Evolutionary conservation across 2,888 invertebrate species (phyloP), one percentile per base, ranked within the genome.

Genomic region (Myopa tessellatipennis): DNA sequence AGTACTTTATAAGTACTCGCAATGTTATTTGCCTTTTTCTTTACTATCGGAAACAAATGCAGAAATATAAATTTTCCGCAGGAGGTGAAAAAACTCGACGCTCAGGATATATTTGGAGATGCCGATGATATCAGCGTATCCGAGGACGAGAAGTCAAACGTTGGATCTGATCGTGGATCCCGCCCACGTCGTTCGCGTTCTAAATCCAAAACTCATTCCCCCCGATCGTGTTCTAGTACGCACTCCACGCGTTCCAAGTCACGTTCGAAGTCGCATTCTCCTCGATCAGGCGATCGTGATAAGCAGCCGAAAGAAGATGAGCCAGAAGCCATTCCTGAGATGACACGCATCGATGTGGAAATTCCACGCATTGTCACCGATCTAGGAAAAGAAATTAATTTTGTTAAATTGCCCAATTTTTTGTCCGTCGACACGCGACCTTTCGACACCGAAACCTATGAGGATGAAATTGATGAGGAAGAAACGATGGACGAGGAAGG

Each of bases 381-480:
- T 89, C 91, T 98, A 1, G 98, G 98, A 74, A 94, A 93, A 81
- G 97, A 97, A 85, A 92, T 98, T 84, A 96, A 98, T 88, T 98
- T 98, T 84, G 97, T 99, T 0, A 98, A 99, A 88, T 90, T 99
- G 78, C 99, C 99, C 3, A 99, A 99, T 90, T 99, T 99, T 90
- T 92, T 99, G 85, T 98, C 98, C 0, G 98, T 99, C 61, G 99
- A 99, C 89, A 98, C 98, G 0, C 91, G 98, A 81, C 99, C 99
- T 0, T 99, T 98, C 86, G 98, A 99, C 87, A 93, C 94, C 0
- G 94, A 93, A 79, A 96, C 96, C 0, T 99, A 99, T 87, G 99
- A 99, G 88, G 98, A 99, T 90, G 99, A 99, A 90, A 96, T 98
- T 82, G 99, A 99, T 86, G 99, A 99, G 84, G 98, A 99, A 88